Conservation (phyloP, 2,113 vertebrate genomes). For the Lynx canadensis region DNA sequence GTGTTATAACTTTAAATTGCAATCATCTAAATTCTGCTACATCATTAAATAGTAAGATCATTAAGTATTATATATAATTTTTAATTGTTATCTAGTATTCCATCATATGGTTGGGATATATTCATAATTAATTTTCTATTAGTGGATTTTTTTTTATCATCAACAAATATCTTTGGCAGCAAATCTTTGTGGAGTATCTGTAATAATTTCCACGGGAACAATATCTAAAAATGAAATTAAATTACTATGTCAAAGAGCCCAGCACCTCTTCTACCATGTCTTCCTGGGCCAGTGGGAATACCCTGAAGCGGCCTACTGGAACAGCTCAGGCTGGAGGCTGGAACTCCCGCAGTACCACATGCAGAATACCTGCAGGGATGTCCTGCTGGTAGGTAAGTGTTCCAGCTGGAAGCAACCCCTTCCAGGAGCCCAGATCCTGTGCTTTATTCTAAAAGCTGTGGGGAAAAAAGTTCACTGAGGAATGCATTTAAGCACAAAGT, state of each 20-base stretch:
- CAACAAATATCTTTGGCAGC: background rate
- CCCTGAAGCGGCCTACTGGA: background rate
- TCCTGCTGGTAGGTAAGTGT: background rate
- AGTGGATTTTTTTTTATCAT: conserved; percentile 8
- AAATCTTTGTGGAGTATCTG: background rate
- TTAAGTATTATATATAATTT: background rate
- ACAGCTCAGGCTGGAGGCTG: background rate
- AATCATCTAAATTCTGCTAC: conserved; percentile 6
- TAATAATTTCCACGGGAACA: background rate
- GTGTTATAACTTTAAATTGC: background rate
- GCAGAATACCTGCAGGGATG: background rate
- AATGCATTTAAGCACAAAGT: background rate
- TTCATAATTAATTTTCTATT: background rate
- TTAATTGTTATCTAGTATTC: background rate
- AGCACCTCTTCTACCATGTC: background rate
- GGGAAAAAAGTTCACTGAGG: background rate
- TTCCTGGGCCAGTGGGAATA: background rate
- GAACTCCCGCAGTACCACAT: background rate
- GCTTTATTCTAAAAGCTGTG: background rate
- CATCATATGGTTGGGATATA: background rate
- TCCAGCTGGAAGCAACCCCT: background rate
- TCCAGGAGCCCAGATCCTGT: background rate
- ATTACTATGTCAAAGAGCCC: background rate
- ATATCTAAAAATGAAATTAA: background rate
- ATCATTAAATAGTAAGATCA: background rate